These are phyloP conservation scores for Nyctibius grandis DNA, from an alignment of 2,797 vertebrate genomes.

Conservation along the genomic window DNA sequence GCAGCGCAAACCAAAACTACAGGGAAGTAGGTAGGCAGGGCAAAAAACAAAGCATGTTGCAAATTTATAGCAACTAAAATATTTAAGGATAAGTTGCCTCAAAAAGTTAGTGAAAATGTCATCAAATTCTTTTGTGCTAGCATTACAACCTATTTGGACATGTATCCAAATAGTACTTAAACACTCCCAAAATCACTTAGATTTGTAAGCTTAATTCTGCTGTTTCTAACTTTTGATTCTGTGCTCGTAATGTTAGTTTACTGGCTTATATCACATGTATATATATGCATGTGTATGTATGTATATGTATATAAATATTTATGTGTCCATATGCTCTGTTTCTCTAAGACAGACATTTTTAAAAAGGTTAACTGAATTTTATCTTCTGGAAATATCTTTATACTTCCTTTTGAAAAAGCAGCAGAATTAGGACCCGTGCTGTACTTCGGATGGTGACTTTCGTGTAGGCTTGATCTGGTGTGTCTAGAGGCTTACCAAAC, in stretches of 20 bases:
- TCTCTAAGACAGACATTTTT: not conserved
- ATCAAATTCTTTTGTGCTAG: not conserved
- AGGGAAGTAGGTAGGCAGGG: not conserved
- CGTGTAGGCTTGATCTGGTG: not conserved
- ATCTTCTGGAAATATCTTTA: not conserved
- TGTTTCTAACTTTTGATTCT: not conserved
- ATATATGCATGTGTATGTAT: fast-evolving
- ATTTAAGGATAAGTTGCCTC: not conserved
- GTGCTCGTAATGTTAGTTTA: not conserved
- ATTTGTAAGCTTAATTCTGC: not conserved
- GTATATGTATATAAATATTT: not conserved
- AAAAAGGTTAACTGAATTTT: not conserved
- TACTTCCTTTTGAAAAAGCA: not conserved
- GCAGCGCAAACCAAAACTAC: not conserved
- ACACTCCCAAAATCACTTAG: not conserved
- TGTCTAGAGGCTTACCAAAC: not conserved
- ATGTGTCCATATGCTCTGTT: not conserved
- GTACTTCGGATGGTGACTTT: not conserved
- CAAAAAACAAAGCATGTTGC: not conserved
- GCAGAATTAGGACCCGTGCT: not conserved
- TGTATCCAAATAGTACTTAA: not conserved
- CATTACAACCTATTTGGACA: not conserved
- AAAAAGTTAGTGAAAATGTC: not conserved
- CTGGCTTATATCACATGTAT: not conserved
- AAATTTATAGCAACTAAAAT: not conserved